phyloP scores from a whole-genome alignment of 1,140 invertebrate species.

The Rhopalosiphum maidis region DNA sequence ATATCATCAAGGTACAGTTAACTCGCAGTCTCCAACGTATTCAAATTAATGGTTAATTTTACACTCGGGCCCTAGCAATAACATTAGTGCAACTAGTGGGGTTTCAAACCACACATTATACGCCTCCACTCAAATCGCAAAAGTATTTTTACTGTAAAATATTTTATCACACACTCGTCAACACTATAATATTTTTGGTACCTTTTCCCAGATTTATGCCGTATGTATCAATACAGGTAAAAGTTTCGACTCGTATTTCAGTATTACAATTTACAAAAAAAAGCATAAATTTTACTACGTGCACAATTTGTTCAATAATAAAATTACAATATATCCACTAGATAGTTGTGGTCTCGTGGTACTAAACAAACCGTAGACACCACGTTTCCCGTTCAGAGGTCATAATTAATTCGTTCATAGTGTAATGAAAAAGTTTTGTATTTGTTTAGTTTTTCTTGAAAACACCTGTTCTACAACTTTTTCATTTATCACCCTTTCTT shows the following conservation, averaged over 20 bases:
- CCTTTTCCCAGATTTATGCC: not conserved
- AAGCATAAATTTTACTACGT: not conserved
- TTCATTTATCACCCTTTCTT: constrained; percentile 1
- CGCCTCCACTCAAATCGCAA: no score
- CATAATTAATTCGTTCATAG: constrained; percentile 21
- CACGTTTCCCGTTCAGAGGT: constrained; percentile 24
- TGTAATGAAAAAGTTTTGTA: constrained; percentile 43
- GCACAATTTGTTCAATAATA: not conserved
- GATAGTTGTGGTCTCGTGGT: not conserved
- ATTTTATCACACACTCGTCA: not conserved
- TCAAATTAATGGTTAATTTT: not conserved
- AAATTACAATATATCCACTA: not conserved
- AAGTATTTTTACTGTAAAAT: not conserved
- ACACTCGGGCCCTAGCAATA: not conserved
- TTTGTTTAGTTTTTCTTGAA: not conserved
- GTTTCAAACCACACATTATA: not conserved
- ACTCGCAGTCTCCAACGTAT: not conserved
- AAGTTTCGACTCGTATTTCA: not conserved
- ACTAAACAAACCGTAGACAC: not conserved
- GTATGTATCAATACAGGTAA: not conserved
- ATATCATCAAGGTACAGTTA: not conserved
- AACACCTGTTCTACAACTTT: constrained; percentile 47
- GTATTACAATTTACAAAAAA: not conserved
- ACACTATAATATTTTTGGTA: not conserved
- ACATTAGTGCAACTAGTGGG: not conserved